Conservation (phyloP, 92 coral and sea anemone species). For the Umimayanthus kanabou region DNA sequence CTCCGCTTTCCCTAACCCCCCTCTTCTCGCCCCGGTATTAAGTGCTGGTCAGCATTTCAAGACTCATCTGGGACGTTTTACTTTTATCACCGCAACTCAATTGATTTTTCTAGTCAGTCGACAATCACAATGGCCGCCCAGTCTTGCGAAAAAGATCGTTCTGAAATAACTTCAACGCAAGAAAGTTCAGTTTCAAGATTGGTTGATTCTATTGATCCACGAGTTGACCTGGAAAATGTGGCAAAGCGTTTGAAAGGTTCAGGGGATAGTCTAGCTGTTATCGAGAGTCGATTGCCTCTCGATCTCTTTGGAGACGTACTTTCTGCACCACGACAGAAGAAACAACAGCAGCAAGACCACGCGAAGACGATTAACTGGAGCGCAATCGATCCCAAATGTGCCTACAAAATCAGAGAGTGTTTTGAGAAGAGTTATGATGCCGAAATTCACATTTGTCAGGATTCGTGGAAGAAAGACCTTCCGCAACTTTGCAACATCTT, state of each 20-base stretch:
- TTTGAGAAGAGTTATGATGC: neutral
- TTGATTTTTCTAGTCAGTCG: too few relatives aligned
- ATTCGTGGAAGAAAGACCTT: constrained; percentile 5
- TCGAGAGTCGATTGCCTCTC: neutral
- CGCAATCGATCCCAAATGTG: neutral
- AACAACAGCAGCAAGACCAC: neutral
- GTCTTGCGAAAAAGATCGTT: neutral
- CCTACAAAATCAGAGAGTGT: neutral
- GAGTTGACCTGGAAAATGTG: neutral
- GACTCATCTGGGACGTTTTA: too few relatives aligned
- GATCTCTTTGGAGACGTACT: neutral
- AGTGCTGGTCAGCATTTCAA: too few relatives aligned
- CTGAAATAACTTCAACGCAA: neutral
- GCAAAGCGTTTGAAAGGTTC: neutral
- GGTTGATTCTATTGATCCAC: too few relatives aligned
- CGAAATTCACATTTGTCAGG: neutral
- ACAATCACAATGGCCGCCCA: neutral
- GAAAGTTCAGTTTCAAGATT: neutral
- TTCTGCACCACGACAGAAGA: neutral
- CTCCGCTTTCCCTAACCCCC: too few relatives aligned
- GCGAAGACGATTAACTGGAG: neutral
- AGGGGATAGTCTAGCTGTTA: neutral
- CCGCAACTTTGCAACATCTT: neutral
- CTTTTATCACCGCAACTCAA: too few relatives aligned
- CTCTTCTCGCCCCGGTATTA: too few relatives aligned